Evolutionary conservation across 1,140 invertebrate species (phyloP), one percentile per base, ranked within the genome.

Genomic region (Conopomorpha cramerella): DNA sequence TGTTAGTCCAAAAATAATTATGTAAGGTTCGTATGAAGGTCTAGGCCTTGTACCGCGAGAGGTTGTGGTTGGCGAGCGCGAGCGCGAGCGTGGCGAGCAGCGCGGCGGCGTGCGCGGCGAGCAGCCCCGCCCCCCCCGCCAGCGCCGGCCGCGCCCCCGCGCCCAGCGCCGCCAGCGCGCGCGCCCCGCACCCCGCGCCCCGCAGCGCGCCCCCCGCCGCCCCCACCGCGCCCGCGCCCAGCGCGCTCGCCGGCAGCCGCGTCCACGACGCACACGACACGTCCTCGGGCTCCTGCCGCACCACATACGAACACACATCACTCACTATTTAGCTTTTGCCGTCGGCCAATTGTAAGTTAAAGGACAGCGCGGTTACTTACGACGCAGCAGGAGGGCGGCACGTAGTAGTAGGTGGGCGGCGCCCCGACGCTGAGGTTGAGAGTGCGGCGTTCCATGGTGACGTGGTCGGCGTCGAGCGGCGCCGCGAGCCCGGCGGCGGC

Each of bases 391-490:
- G 58, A 62, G 2, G 43, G 28, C 7, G 62, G 65, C 43, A 66
- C 65, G 43, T 40, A 52, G 56, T 62, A 70, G 47, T 53, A 42
- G 12, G 45, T 27, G 16, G 47, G 15, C 6, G 55, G 47, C 28
- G 65, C 65, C 25, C 40, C 37, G 42, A 70, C 58, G 4, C 51
- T 51, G n/a, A 70, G 49, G 43, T 66, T 61, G 2, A 68, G 46
- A n/a, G 47, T 40, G 28, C 16, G 23, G 2, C 19, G 7, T 15
- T 19, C 30, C 19, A 18, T 27, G 13, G 16, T 36, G 8, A 14
- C 12, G 31, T 11, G 32, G 8, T 25, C 31, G 8, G 18, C 41
- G 13, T 16, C 36, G 8, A 14, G 12, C 30, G 13, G 30, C 6
- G 28, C 30, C 2, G 18, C 36, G 8, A 30, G 11, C 13, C 15